A percentile compares a stretch with the other conserved stretches of the same genome.
These are phyloP conservation scores for Luffia ferchaultella DNA, from an alignment of 2,888 invertebrate species.

Conservation along the genomic window DNA sequence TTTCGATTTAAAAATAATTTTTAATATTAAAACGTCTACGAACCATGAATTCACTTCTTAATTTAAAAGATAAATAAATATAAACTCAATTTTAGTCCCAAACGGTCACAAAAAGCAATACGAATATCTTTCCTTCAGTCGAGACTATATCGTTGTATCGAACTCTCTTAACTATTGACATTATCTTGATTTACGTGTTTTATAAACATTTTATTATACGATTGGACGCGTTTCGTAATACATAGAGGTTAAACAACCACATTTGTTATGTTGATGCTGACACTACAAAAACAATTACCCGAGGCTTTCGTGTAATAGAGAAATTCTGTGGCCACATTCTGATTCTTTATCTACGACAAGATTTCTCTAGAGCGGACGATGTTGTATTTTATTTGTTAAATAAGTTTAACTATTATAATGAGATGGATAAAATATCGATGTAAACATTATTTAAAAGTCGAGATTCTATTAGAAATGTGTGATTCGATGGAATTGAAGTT, in stretches of 20 bases:
- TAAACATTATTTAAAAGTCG: too few relatives aligned
- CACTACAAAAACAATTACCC: background rate
- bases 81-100: too few relatives aligned
- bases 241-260: background rate
- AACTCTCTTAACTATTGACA: constrained; percentile 50
- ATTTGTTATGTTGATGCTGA: background rate
- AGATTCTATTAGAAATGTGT: too few relatives aligned
- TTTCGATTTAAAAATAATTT: too few relatives aligned
- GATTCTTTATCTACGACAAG: background rate
- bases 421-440: too few relatives aligned
- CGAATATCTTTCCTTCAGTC: constrained; percentile 37
- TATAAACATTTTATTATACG: constrained; percentile 58
- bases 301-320: background rate
- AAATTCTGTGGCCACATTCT: background rate
- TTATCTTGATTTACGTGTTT: constrained; percentile 60
- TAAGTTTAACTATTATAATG: too few relatives aligned
- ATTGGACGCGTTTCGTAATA: constrained; percentile 33
- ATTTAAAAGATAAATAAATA: too few relatives aligned
- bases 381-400: background rate
- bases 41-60: too few relatives aligned
- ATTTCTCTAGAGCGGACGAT: background rate
- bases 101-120: too few relatives aligned
- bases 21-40: too few relatives aligned
- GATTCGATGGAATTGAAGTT: too few relatives aligned
- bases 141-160: constrained; percentile 47